These are phyloP conservation scores for human (Homo sapiens) DNA, from an alignment of 2,113 vertebrate genomes.

Conservation along the genomic window DNA sequence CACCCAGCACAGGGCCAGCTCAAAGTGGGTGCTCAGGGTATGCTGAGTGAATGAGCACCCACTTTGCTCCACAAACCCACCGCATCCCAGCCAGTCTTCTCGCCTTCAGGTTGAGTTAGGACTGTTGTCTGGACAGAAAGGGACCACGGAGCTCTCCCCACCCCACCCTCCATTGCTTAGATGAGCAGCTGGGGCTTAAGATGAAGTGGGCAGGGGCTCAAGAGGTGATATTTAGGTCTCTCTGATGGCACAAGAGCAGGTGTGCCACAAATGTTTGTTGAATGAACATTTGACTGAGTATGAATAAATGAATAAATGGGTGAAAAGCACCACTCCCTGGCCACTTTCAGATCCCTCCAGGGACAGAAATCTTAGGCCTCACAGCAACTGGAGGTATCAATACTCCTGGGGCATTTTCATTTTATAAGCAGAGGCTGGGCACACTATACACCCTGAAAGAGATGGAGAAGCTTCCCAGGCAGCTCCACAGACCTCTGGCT, in stretches of 20 bases:
- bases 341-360: background rate
- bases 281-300: background rate
- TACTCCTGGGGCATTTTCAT: background rate
- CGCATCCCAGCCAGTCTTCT: background rate
- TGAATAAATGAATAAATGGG: background rate
- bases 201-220: accelerated
- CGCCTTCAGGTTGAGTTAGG: background rate
- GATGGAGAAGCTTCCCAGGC: background rate
- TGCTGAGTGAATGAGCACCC: background rate
- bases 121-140: background rate
- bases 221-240: background rate
- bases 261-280: background rate
- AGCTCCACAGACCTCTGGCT: background rate
- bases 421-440: background rate
- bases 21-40: background rate
- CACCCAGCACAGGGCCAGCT: background rate
- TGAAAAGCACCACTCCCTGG: background rate
- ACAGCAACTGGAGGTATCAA: background rate
- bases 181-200: background rate
- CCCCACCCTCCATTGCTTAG: background rate
- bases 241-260: accelerated
- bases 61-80: background rate
- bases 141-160: background rate
- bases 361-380: background rate
- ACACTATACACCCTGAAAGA: background rate